A percentile compares a stretch with the other conserved stretches of the same genome.
These are phyloP conservation scores for Chelonus insularis DNA, from an alignment of 1,140 invertebrate genomes.

Conservation along the genomic window DNA sequence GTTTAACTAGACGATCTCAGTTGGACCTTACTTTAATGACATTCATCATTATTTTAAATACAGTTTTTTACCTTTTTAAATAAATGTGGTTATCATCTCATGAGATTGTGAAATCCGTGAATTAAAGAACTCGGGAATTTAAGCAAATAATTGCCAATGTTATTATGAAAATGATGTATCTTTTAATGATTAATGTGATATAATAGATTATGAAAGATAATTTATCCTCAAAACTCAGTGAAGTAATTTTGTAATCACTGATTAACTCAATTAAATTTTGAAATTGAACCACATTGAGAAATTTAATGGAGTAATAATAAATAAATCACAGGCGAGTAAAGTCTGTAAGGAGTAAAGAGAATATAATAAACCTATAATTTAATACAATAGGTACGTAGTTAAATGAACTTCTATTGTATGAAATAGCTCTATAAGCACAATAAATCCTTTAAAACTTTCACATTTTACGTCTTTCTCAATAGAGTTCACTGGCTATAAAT, in stretches of 20 bases:
- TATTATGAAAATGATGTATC: too few species aligned
- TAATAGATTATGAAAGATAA: too few species aligned
- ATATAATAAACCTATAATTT: background rate
- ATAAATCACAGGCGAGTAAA: background rate
- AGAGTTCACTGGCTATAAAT: background rate
- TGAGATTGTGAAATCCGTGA: too few species aligned
- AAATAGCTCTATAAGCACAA: constrained; percentile 20
- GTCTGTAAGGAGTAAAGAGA: background rate
- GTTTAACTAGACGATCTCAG: background rate
- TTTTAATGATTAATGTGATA: too few species aligned
- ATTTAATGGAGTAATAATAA: constrained; percentile 5
- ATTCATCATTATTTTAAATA: background rate
- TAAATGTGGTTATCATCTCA: too few species aligned
- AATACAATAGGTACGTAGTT: constrained; percentile 14
- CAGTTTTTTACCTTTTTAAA: background rate
- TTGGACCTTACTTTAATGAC: constrained; percentile 5
- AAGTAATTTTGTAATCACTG: too few species aligned
- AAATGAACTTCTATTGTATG: constrained; percentile 18
- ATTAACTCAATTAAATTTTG: too few species aligned
- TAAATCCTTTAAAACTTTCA: constrained; percentile 24
- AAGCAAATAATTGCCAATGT: too few species aligned
- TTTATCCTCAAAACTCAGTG: too few species aligned
- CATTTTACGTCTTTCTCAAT: constrained; percentile 19
- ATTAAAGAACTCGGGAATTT: too few species aligned
- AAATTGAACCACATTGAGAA: too few species aligned